Base-by-base conservation (phyloP, 2,888 invertebrate species). In the Suillia variegata region DNA sequence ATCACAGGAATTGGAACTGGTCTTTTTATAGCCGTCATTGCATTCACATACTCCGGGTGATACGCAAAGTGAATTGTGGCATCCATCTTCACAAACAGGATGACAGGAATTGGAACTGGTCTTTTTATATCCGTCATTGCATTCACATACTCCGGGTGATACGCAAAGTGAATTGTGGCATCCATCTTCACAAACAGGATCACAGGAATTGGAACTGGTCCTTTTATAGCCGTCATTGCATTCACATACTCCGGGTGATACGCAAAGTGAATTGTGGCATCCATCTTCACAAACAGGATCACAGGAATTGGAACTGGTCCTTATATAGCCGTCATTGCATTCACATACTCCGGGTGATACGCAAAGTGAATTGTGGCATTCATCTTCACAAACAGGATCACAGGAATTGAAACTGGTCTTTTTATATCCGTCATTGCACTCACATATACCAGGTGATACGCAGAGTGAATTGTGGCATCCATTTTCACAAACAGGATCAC, bases 381-480 rank as follows among this genome's bases (percentile, higher is more conserved):
- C 62, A 66, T 53, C 53, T 10, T 53, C 45, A 62, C 78, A 79
- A 3, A 57, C 85, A 2, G 80, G 69, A 12, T 78, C 74, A 68
- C 88, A 88, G 8, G 75, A 78, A 74, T 42, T 48, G 1, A 21
- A 31, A 12, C 10, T 22, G 20, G 3, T 0, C 45, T 58, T 59
- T 3, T 20, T 20, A 24, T 67, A 76, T 0, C 76, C 75, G 0
- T 18, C 20, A 0, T 65, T 21, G 13, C 76, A 77, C 0, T 63
- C 24, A 34, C 76, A 76, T 1, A 26, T 17, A 18, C 58, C 65
- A 0, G 74, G 74, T 1, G 70, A 74, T 2, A 71, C 64, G 57
- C 84, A 84, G 15, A 63, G 68, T 3, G 82, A 82, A 66, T 81
- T 67, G 62, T 55, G 26, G 61, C 77, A 80, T 0, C 63, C 62